Conservation (phyloP, 1,140 invertebrate genomes). For the Papilio glaucus region DNA sequence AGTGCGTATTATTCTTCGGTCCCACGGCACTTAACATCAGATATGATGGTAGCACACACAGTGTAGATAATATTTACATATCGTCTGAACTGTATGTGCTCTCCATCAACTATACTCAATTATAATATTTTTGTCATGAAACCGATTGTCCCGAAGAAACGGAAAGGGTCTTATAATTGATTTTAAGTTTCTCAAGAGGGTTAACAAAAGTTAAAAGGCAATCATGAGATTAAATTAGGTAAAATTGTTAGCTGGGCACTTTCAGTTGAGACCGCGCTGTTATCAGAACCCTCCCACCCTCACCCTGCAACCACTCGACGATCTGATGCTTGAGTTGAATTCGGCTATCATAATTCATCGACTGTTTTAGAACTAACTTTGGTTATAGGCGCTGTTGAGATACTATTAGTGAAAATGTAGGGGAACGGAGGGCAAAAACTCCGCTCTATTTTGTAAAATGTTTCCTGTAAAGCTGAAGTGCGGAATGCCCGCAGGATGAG, state of each 20-base stretch:
- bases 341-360: conserved; percentile 14
- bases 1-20: too few relatives aligned
- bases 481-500: too few relatives aligned
- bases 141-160: background rate
- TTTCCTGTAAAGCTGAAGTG: too few relatives aligned
- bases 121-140: too few relatives aligned
- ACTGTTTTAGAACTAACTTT: conserved; percentile 28
- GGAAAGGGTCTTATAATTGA: background rate
- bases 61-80: too few relatives aligned
- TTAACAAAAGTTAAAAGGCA: conserved; percentile 29
- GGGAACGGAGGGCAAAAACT: background rate
- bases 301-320: background rate
- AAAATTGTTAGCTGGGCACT: conserved; percentile 39
- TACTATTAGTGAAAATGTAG: background rate
- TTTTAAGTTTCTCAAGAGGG: background rate
- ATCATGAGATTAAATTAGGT: conserved; percentile 30
- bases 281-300: conserved; percentile 12
- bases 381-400: background rate
- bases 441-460: too few relatives aligned
- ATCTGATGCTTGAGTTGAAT: conserved; percentile 14
- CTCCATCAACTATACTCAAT: too few relatives aligned
- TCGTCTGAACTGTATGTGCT: too few relatives aligned
- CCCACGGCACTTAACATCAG: too few relatives aligned
- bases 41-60: too few relatives aligned
- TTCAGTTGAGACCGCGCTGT: conserved; percentile 26